These are phyloP conservation scores for Tribolium freemani DNA, from an alignment of 2,888 invertebrate genomes.

Conservation along the genomic window DNA sequence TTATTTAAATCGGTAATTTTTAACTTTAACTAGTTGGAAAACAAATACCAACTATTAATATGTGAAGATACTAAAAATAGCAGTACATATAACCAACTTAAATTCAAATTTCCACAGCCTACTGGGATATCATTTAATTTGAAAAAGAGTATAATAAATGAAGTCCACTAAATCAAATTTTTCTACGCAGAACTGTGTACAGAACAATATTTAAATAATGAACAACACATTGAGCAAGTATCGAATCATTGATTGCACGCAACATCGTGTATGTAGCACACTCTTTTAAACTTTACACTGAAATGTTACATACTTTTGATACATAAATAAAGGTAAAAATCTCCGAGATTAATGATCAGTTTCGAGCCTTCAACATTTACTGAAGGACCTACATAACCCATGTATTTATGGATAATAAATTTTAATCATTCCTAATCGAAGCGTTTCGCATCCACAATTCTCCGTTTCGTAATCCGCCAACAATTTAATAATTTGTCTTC, in stretches of 20 bases:
- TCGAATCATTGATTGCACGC: background rate
- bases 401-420: constrained; percentile 22
- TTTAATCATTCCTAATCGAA: constrained; percentile 8
- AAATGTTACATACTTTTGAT: background rate
- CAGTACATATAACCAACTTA: too few relatives aligned
- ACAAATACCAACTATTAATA: too few relatives aligned
- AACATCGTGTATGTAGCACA: background rate
- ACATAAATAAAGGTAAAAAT: background rate
- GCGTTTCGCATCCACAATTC: background rate
- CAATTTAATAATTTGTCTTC: constrained; percentile 33
- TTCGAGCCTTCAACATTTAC: background rate
- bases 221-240: too few relatives aligned
- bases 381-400: constrained; percentile 2
- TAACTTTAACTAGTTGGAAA: too few relatives aligned
- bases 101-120: too few relatives aligned
- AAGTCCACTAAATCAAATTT: too few relatives aligned
- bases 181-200: too few relatives aligned
- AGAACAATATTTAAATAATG: too few relatives aligned
- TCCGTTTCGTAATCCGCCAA: constrained; percentile 13
- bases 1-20: too few relatives aligned
- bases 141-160: too few relatives aligned
- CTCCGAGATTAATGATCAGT: background rate
- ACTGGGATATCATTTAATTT: too few relatives aligned
- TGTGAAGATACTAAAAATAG: too few relatives aligned
- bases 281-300: background rate